Percentiles rank a stretch among this genome's conserved stretches.
phyloP scores from a whole-genome alignment of 2,113 vertebrate genomes.

The Chaenocephalus aceratus region DNA sequence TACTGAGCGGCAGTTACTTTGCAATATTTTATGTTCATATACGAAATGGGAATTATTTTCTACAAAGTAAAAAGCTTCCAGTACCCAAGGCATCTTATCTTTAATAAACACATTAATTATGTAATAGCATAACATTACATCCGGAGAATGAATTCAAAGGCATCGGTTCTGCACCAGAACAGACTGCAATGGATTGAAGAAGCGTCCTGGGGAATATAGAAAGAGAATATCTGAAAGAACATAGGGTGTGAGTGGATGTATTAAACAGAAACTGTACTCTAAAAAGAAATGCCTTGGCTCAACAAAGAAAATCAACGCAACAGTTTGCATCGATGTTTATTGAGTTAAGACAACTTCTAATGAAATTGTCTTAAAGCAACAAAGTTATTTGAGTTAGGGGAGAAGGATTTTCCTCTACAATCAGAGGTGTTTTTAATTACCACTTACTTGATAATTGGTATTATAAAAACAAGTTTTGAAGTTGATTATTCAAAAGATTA shows the following conservation, averaged over 20 bases:
- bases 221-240: slow-evolving; percentile 3
- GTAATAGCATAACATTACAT: slow-evolving; percentile 57
- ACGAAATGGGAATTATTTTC: slow-evolving; percentile 72
- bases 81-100: slow-evolving; percentile 64
- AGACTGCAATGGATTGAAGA: slow-evolving; percentile 21
- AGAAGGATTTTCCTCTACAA: too few relatives aligned
- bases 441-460: too few relatives aligned
- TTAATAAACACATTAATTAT: slow-evolving; percentile 78
- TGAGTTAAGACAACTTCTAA: too few relatives aligned
- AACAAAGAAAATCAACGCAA: too few relatives aligned
- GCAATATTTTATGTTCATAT: slow-evolving; percentile 63
- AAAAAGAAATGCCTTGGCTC: too few relatives aligned
- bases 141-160: slow-evolving; percentile 57
- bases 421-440: too few relatives aligned
- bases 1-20: slow-evolving; percentile 56
- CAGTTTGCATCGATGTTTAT: too few relatives aligned
- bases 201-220: slow-evolving; percentile 4
- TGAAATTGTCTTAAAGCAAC: too few relatives aligned
- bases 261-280: neutral
- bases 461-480: too few relatives aligned
- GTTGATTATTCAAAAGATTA: too few relatives aligned
- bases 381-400: too few relatives aligned
- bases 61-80: slow-evolving; percentile 46
- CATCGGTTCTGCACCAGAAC: slow-evolving; percentile 24
- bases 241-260: neutral